A percentile compares a stretch with the other conserved stretches of the same genome.
phyloP scores from a whole-genome alignment of 2,113 vertebrate species.

The Poeciliopsis prolifica region DNA sequence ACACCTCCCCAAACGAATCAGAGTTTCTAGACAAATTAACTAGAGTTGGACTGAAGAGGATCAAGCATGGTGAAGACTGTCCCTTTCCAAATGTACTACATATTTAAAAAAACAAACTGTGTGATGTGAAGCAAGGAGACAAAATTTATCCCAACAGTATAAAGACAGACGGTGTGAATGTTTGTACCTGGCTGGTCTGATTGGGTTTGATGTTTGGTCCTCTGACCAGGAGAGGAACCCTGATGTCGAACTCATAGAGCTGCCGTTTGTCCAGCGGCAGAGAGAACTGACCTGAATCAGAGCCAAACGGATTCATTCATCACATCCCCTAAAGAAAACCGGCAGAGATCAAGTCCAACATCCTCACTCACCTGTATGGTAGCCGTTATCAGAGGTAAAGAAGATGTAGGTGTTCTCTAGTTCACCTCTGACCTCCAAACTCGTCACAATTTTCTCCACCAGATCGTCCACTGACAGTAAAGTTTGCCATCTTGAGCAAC shows the following conservation, averaged over 20 bases:
- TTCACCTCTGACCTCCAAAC: conserved; percentile 85
- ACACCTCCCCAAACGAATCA: too few species aligned
- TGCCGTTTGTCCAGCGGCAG: conserved; percentile 96
- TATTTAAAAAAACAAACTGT: too few species aligned
- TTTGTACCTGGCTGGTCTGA: conserved; percentile 87
- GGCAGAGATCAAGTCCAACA: neutral
- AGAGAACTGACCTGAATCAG: conserved; percentile 91
- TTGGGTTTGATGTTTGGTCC: conserved; percentile 94
- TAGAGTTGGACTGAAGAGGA: too few species aligned
- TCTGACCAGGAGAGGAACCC: conserved; percentile 93
- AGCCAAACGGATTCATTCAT: neutral
- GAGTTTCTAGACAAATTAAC: too few species aligned
- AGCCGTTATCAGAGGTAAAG: conserved; percentile 97
- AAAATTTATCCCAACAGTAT: neutral
- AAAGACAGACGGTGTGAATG: neutral
- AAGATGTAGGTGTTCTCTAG: conserved; percentile 92
- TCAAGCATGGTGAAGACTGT: too few species aligned
- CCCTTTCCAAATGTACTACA: too few species aligned
- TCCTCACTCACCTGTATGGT: conserved; percentile 86
- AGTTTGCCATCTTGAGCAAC: conserved; percentile 88
- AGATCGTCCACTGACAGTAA: conserved; percentile 96
- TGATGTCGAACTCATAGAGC: conserved; percentile 98
- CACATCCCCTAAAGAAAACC: too few species aligned
- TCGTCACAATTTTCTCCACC: conserved; percentile 91
- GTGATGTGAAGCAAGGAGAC: neutral